Evolutionary conservation across 2,113 vertebrate genomes (phyloP), one percentile per base, ranked within the genome.

Genomic region (Silurus meridionalis): DNA sequence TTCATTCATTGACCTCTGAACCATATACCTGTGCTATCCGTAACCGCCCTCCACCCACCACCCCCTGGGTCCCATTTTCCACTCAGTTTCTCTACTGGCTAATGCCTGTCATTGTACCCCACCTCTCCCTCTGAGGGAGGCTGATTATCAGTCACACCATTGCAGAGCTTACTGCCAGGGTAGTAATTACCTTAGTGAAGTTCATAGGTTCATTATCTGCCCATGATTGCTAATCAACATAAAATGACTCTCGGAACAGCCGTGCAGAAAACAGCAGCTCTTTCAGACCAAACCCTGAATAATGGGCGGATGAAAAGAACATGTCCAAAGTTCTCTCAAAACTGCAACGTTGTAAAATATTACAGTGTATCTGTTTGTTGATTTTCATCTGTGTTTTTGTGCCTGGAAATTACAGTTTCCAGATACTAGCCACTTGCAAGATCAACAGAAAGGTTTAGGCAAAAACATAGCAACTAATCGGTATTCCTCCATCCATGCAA

Each of bases 121-220:
- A 48, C 82, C 78, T 75, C 67, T 83, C 46, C 28, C 48, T 55
- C 83, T 63, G 89, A 84, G 78, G 82, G 87, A 86, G 87, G 83
- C 78, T 90, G 91, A 94, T 92, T 88, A 71, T 86, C 58, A 86
- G 88, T 91, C 89, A 46, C 83, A 88, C 83, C 67, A 83, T 75
- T 61, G 87, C 19, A 10, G 77, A 87, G 85, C 81, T 80, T 80
- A 83, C 67, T 78, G 55, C 67, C 72, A 69, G 86, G 89, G 82
- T 83, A 83, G 4, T 80, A 86, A 93, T 92, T 91, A 91, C 88
- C 89, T 90, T 28, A 57, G 72, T 37, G 6, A 83, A 75, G 80
- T 82, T 81, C 80, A 85, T 61, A 80, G 83, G 80, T 86, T 90
- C 86, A 89, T 90, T 83, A 88, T 83, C 52, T 63, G 53, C 80